Conservation (phyloP, 2,797 vertebrate genomes). For the Clarias platycephalus region DNA sequence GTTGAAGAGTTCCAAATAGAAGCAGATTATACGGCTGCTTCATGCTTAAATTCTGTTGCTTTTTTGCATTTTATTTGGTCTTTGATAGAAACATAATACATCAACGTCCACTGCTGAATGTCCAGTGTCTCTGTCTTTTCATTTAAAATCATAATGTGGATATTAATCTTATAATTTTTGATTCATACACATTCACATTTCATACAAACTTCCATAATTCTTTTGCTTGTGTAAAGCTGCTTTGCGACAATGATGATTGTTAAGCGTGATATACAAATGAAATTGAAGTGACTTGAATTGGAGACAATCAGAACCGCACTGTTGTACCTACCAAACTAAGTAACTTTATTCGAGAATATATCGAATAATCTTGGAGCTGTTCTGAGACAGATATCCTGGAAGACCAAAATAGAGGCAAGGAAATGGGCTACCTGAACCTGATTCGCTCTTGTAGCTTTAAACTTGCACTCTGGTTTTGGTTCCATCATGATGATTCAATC, state of each 20-base stretch:
- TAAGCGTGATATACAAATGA: too few species aligned
- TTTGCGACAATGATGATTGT: too few species aligned
- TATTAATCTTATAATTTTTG: too few species aligned
- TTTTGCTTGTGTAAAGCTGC: too few species aligned
- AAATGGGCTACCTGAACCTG: not conserved
- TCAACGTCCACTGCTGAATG: not conserved
- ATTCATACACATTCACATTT: too few species aligned
- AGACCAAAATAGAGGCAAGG: not conserved
- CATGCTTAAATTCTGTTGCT: not conserved
- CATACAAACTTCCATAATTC: too few species aligned
- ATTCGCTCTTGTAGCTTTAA: not conserved
- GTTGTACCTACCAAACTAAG: not conserved
- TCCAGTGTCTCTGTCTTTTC: not conserved
- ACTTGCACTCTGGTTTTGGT: not conserved
- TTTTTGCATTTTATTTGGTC: not conserved
- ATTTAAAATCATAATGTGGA: not conserved
- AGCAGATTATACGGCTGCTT: not conserved
- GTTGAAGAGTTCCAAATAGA: not conserved
- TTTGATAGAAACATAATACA: not conserved
- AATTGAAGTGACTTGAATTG: too few species aligned
- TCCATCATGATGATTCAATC: not conserved
- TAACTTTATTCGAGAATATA: not conserved
- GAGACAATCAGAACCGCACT: not conserved
- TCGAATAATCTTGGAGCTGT: not conserved
- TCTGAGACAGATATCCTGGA: not conserved